Evolutionary conservation across 2,888 invertebrate species (phyloP).

Genomic region (Meta bourneti): DNA sequence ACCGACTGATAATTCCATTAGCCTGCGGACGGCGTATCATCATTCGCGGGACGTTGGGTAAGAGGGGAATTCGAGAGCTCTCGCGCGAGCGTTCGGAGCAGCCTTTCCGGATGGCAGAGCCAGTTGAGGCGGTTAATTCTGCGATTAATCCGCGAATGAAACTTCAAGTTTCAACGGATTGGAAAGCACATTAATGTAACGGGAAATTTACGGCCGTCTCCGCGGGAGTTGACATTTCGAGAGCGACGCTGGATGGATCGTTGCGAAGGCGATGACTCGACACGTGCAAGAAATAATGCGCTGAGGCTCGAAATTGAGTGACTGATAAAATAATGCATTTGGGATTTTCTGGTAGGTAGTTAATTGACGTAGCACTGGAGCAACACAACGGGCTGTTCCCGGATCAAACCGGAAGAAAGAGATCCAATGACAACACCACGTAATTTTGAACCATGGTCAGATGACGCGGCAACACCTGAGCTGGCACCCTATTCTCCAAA

Average conservation of each 20-base stretch:
- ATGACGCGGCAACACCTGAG: no score
- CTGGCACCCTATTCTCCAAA: no score
- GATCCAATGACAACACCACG: no score
- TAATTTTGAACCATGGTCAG: no score
- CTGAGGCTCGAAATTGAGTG: not conserved
- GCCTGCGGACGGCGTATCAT: conserved; percentile 34
- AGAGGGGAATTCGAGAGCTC: not conserved
- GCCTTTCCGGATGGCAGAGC: conserved; percentile 21
- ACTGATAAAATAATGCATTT: not conserved
- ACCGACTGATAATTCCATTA: conserved; percentile 44
- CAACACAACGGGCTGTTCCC: no score
- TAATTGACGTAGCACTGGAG: no score
- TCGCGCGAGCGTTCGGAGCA: conserved; percentile 14
- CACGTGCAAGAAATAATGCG: no score
- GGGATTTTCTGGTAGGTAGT: not conserved
- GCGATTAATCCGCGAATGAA: conserved; percentile 22
- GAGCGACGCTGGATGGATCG: not conserved
- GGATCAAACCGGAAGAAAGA: no score
- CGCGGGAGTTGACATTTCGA: not conserved
- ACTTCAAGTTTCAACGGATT: conserved; percentile 22
- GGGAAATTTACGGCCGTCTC: conserved; percentile 2
- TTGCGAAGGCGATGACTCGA: not conserved
- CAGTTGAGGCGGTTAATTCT: conserved; percentile 35
- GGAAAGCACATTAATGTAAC: conserved; percentile 14
- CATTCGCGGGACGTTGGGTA: conserved; percentile 24